Evolutionary conservation across 1,140 invertebrate genomes (phyloP), one percentile per base, ranked within the genome.

Genomic region (Oreohelix idahoensis): DNA sequence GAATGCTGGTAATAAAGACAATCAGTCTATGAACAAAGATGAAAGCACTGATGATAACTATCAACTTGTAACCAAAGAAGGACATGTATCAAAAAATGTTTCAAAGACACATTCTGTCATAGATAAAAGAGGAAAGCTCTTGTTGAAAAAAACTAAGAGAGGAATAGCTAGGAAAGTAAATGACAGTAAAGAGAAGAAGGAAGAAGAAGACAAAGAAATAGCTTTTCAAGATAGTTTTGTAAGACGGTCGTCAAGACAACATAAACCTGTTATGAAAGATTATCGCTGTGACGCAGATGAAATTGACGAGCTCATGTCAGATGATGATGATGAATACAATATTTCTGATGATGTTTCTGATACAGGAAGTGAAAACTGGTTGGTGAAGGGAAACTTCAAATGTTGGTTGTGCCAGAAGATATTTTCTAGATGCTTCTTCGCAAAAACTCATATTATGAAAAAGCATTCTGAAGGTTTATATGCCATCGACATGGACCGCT

Each of bases 311-410:
- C 49, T 74, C 0, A 53, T 75, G 49, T 53, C 49, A 26, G 80
- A 82, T 35, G 80, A 82, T 58, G 69, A 71, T 71, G 79, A 81
- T 45, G 80, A 82, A 49, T 69, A 82, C 49, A 1, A 58, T 58
- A 66, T 70, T 39, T 20, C 42, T 51, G 42, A 74, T 36, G 80
- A 82, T 58, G 71, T 63, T 29, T 15, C 11, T 63, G 71, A 53
- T 58, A 29, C n/a, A 29, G 51, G 39, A 26, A 63, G 23, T 39
- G 49, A 75, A 10, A 36, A 75, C 26, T 17, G 11, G 0, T 49
- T 32, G 1, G 53, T 35, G 0, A 82, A 75, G 39, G 80, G 80
- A 32, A 75, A 58, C 1, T 82, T 53, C 51, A 75, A 63, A n/a
- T n/a, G n/a, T n/a, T n/a, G n/a, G n/a, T n/a, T n/a, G n/a, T n/a